These are phyloP conservation scores for Damaliscus lunatus DNA, from an alignment of 2,113 vertebrate genomes.

Conservation along the genomic window DNA sequence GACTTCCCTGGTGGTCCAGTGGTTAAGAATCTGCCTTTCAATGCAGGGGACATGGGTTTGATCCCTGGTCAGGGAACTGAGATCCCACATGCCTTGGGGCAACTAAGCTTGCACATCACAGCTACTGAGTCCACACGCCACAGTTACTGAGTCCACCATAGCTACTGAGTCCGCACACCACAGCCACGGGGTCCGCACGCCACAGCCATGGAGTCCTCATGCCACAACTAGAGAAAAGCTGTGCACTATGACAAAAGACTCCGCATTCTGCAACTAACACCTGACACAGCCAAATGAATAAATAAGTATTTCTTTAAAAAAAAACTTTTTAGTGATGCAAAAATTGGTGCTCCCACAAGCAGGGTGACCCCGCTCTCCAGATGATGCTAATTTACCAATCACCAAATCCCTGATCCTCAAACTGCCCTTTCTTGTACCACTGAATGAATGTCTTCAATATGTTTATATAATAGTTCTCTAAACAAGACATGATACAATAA, in stretches of 20 bases:
- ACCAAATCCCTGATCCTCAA: background rate
- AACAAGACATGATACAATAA: background rate
- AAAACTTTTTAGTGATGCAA: background rate
- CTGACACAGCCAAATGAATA: background rate
- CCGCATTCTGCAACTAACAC: rapidly evolving
- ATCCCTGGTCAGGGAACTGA: background rate
- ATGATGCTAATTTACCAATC: background rate
- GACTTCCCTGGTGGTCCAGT: background rate
- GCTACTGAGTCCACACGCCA: background rate
- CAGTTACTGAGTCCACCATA: background rate
- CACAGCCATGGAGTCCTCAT: background rate
- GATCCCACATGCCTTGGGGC: background rate
- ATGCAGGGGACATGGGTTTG: background rate
- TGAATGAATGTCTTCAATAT: background rate
- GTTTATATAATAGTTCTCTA: background rate
- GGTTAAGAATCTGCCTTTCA: background rate
- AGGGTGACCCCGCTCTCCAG: rapidly evolving
- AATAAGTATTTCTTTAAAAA: background rate
- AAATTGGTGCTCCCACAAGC: background rate
- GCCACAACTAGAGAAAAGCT: background rate
- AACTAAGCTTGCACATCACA: background rate
- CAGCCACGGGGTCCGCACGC: background rate
- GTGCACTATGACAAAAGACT: background rate
- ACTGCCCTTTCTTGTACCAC: background rate
- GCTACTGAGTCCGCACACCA: background rate